These are phyloP conservation scores for Pseudanteris insignis DNA, from an alignment of 2,888 invertebrate species.

Conservation along the genomic window DNA sequence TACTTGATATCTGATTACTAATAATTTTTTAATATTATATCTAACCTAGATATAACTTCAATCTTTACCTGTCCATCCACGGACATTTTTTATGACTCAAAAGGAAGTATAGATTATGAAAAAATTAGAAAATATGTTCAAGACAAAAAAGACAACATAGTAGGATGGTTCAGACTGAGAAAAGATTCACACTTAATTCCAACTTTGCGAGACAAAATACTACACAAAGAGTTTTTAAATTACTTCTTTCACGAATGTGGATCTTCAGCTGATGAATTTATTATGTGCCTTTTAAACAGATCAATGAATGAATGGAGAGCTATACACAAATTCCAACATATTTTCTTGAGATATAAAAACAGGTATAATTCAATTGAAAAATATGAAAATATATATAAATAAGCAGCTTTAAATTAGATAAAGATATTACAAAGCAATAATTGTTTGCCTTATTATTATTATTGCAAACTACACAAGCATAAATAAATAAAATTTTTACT, in stretches of 20 bases:
- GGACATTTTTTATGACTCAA: conserved; percentile 70
- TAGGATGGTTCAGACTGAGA: conserved; percentile 77
- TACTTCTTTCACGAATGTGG: conserved; percentile 67
- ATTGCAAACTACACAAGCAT: too few relatives aligned
- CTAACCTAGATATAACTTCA: conserved; percentile 71
- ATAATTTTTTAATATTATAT: too few relatives aligned
- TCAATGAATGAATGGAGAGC: conserved; percentile 69
- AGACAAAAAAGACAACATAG: conserved; percentile 69
- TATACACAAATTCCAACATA: conserved; percentile 73
- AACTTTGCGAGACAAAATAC: conserved; percentile 73
- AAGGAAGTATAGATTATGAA: conserved; percentile 71
- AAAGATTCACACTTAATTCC: conserved; percentile 69
- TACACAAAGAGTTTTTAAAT: conserved; percentile 72
- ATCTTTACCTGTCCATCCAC: conserved; percentile 71
- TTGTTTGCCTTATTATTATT: too few relatives aligned
- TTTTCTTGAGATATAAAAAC: conserved; percentile 70
- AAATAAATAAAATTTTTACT: too few relatives aligned
- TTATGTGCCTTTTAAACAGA: conserved; percentile 72
- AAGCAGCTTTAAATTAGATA: too few relatives aligned
- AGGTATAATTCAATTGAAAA: too few relatives aligned
- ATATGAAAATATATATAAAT: too few relatives aligned
- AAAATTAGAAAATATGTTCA: conserved; percentile 69
- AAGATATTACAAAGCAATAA: too few relatives aligned
- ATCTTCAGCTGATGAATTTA: conserved; percentile 70
- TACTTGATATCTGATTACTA: too few relatives aligned